Evolutionary conservation across 2,888 invertebrate species (phyloP).

Genomic region (Matsumyia berberina): DNA sequence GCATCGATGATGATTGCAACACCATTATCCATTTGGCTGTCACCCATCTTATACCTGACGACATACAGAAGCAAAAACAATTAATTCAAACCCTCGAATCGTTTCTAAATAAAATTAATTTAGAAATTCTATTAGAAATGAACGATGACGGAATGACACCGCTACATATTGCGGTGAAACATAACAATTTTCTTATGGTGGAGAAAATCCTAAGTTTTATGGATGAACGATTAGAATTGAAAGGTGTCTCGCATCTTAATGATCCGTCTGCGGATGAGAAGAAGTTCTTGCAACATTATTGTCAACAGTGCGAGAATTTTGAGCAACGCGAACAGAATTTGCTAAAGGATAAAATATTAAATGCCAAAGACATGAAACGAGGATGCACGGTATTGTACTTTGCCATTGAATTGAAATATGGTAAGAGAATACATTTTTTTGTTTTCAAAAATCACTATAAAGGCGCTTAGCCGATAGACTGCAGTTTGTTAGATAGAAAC

Average conservation of each 20-base stretch:
- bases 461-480: too few species aligned
- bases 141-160: constrained; percentile 82
- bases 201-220: constrained; percentile 80
- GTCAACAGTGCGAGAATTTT: constrained; percentile 27
- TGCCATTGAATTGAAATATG: constrained; percentile 80
- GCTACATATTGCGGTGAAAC: constrained; percentile 81
- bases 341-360: constrained; percentile 79
- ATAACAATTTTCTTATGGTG: constrained; percentile 79
- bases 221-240: constrained; percentile 78
- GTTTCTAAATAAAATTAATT: constrained; percentile 79
- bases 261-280: constrained; percentile 11
- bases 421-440: too few species aligned
- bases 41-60: constrained; percentile 77
- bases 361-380: constrained; percentile 80
- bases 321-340: constrained; percentile 48
- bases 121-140: constrained; percentile 78
- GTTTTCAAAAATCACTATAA: too few species aligned
- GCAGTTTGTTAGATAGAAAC: too few species aligned
- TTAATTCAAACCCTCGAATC: constrained; percentile 77
- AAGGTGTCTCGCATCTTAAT: constrained; percentile 26
- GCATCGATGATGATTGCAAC: constrained; percentile 80
- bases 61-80: background rate
- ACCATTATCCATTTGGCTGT: constrained; percentile 82
- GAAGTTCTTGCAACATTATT: constrained; percentile 25
- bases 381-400: constrained; percentile 81